phyloP scores from a whole-genome alignment of 35 echinoderm and acorn worm genomes.

The Acanthaster planci region DNA sequence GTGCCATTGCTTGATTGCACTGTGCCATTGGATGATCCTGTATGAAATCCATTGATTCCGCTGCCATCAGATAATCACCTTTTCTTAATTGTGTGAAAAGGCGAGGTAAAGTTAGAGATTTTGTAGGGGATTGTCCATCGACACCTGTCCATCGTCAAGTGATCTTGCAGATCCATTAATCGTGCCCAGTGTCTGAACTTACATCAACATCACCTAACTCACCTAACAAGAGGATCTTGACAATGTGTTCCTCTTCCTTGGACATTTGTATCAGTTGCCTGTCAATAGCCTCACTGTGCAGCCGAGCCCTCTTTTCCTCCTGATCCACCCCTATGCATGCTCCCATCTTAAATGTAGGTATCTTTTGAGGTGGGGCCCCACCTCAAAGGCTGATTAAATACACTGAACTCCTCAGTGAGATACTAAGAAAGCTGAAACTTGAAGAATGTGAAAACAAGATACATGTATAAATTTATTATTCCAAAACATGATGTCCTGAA shows the following conservation, averaged over 20 bases:
- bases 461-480: too few species aligned
- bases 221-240: slow-evolving; percentile 91
- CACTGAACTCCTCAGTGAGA: too few species aligned
- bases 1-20: too few species aligned
- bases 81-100: too few species aligned
- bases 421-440: too few species aligned
- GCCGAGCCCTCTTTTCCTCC: slow-evolving; percentile 66
- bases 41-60: too few species aligned
- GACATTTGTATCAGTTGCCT: slow-evolving; percentile 72
- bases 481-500: too few species aligned
- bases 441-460: too few species aligned
- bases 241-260: slow-evolving; percentile 82
- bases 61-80: too few species aligned
- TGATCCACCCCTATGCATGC: slow-evolving; percentile 82
- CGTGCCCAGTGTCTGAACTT: not conserved
- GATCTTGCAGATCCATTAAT: not conserved
- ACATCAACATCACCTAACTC: not conserved
- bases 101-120: too few species aligned
- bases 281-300: slow-evolving; percentile 76
- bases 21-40: too few species aligned
- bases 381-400: too few species aligned
- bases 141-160: not conserved
- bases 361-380: not conserved
- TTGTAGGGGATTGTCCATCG: not conserved
- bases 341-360: slow-evolving; percentile 87